Conservation (phyloP, 2,888 invertebrate genomes). For the Leptinotarsa peninsularis region DNA sequence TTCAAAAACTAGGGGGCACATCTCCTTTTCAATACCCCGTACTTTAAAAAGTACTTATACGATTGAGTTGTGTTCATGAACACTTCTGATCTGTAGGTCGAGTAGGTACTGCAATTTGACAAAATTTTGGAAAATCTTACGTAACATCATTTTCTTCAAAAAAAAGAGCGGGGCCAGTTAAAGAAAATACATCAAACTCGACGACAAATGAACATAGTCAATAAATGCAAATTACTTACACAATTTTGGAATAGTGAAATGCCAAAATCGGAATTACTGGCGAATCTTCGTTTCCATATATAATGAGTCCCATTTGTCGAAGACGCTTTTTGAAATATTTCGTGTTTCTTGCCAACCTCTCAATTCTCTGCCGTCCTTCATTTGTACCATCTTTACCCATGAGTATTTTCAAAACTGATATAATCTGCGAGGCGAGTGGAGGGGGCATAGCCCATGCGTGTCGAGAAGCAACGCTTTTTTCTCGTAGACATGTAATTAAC, state of each 20-base stretch:
- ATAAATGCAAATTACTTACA: slow-evolving; percentile 69
- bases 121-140: too few species aligned
- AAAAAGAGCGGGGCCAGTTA: background rate
- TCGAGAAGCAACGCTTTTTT: slow-evolving; percentile 84
- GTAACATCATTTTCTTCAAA: too few species aligned
- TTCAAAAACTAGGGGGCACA: too few species aligned
- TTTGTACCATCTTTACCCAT: slow-evolving; percentile 85
- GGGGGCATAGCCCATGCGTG: slow-evolving; percentile 93
- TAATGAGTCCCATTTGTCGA: slow-evolving; percentile 90
- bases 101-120: too few species aligned
- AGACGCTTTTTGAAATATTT: slow-evolving; percentile 83
- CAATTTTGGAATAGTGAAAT: slow-evolving; percentile 95
- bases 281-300: slow-evolving; percentile 92
- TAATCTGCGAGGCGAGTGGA: slow-evolving; percentile 90
- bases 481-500: slow-evolving; percentile 81
- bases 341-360: slow-evolving; percentile 83
- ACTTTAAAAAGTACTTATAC: too few species aligned
- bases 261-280: slow-evolving; percentile 97
- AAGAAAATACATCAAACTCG: background rate
- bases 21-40: too few species aligned
- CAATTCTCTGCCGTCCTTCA: slow-evolving; percentile 76
- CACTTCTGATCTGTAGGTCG: too few species aligned
- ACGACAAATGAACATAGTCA: background rate
- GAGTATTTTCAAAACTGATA: slow-evolving; percentile 87
- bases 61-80: too few species aligned